Percentiles rank a stretch among this genome's conserved stretches.
These are phyloP conservation scores for Hydractinia echinata DNA, from an alignment of 30 jellyfish, hydroid and myxozoan species.

Conservation along the genomic window DNA sequence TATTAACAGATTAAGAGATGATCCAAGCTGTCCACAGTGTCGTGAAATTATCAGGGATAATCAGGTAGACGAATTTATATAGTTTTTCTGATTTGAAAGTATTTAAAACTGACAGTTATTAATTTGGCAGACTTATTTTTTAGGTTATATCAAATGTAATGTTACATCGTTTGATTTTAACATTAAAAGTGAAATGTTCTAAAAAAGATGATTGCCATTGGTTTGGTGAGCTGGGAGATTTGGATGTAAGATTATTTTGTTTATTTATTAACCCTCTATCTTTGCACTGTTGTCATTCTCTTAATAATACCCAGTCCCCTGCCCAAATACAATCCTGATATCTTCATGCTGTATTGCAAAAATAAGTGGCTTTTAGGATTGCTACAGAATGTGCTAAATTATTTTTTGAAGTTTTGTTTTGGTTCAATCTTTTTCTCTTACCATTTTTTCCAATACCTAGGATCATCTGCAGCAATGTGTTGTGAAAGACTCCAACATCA, in stretches of 20 bases:
- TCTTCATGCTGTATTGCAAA: too few relatives aligned
- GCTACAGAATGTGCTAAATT: too few relatives aligned
- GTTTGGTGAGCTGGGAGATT: constrained; percentile 26
- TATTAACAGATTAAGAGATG: background rate
- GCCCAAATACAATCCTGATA: too few relatives aligned
- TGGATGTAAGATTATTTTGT: constrained; percentile 4
- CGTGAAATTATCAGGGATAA: constrained; percentile 36
- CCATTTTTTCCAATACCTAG: too few relatives aligned
- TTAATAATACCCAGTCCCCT: too few relatives aligned
- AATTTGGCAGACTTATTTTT: background rate
- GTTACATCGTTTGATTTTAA: constrained; percentile 32
- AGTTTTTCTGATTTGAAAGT: background rate
- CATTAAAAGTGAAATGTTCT: constrained; percentile 19
- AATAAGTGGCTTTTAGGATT: too few relatives aligned
- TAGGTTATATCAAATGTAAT: constrained; percentile 23
- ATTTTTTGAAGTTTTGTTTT: too few relatives aligned
- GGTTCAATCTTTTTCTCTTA: too few relatives aligned
- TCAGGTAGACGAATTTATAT: background rate
- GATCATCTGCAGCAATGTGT: too few relatives aligned
- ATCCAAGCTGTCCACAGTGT: constrained; percentile 38
- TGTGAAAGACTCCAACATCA: too few relatives aligned
- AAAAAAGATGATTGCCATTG: constrained; percentile 9
- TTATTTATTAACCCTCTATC: background rate
- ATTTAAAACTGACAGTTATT: background rate
- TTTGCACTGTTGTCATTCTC: background rate